Conservation (phyloP, 2,888 invertebrate species). For the Athripsodes cinereus region DNA sequence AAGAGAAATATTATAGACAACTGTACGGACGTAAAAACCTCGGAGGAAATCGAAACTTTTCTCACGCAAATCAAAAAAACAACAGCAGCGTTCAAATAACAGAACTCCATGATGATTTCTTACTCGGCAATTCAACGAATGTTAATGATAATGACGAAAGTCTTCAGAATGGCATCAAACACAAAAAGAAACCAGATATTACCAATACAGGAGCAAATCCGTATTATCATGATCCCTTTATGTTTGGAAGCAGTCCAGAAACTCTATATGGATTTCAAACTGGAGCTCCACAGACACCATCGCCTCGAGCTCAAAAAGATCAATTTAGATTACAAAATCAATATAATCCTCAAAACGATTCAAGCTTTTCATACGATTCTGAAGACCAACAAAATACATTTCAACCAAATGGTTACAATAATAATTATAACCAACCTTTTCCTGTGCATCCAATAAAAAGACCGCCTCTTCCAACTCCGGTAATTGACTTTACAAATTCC, state of each 20-base stretch:
- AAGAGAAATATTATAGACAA: conserved; percentile 78
- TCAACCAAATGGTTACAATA: neutral
- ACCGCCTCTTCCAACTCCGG: conserved; percentile 11
- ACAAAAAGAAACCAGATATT: conserved; percentile 31
- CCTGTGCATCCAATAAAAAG: conserved; percentile 6
- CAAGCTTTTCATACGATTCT: conserved; percentile 3
- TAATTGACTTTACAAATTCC: conserved; percentile 11
- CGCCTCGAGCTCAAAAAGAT: conserved; percentile 33
- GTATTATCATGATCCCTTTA: conserved; percentile 27
- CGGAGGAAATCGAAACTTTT: conserved; percentile 34
- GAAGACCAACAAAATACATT: conserved; percentile 1
- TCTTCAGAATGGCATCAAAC: conserved; percentile 12
- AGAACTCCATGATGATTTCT: conserved; percentile 47
- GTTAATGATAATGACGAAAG: conserved; percentile 4
- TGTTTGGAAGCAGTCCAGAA: conserved; percentile 39
- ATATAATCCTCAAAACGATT: neutral
- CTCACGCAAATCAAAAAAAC: conserved; percentile 39
- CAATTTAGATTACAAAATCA: conserved; percentile 27
- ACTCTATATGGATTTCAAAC: conserved; percentile 41
- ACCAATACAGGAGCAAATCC: conserved; percentile 17
- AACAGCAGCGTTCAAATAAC: conserved; percentile 48
- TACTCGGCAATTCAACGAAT: conserved; percentile 31
- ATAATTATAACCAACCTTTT: conserved; percentile 2
- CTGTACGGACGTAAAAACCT: conserved; percentile 63
- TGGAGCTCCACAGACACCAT: conserved; percentile 31